Conservation (phyloP, 2,113 vertebrate genomes). For the Paramormyrops kingsleyae region DNA sequence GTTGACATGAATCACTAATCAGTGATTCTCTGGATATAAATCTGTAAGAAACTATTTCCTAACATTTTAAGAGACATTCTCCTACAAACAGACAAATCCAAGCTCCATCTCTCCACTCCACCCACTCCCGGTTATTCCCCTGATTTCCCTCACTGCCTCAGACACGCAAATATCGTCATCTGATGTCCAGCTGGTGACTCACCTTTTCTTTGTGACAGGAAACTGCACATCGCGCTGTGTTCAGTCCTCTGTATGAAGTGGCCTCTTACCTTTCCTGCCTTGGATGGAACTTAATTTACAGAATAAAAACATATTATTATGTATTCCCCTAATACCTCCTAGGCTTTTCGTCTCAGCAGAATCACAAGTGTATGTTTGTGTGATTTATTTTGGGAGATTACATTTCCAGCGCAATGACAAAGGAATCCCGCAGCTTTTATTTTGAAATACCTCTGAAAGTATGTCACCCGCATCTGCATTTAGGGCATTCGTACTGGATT, state of each 20-base stretch:
- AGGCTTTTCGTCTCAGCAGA: not conserved
- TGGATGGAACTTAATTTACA: not conserved
- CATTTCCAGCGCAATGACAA: not conserved
- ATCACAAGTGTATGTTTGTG: not conserved
- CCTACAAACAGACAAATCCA: not conserved
- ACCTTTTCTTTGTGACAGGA: not conserved
- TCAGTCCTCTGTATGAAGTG: not conserved
- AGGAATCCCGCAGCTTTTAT: not conserved
- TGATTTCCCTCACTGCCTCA: not conserved
- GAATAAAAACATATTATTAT: not conserved
- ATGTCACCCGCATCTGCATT: not conserved
- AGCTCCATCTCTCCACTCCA: not conserved
- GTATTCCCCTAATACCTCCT: not conserved
- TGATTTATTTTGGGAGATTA: not conserved
- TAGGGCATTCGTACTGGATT: not conserved
- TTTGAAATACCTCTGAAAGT: conserved; percentile 3
- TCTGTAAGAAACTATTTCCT: not conserved
- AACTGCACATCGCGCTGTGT: not conserved
- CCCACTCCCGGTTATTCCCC: not conserved
- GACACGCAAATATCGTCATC: not conserved
- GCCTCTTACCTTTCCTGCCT: not conserved
- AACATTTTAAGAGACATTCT: not conserved
- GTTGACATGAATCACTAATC: not conserved
- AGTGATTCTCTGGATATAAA: not conserved
- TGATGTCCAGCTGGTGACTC: not conserved